Evolutionary conservation across 2,113 vertebrate genomes (phyloP), one percentile per base, ranked within the genome.

Genomic region (Clinocottus analis): DNA sequence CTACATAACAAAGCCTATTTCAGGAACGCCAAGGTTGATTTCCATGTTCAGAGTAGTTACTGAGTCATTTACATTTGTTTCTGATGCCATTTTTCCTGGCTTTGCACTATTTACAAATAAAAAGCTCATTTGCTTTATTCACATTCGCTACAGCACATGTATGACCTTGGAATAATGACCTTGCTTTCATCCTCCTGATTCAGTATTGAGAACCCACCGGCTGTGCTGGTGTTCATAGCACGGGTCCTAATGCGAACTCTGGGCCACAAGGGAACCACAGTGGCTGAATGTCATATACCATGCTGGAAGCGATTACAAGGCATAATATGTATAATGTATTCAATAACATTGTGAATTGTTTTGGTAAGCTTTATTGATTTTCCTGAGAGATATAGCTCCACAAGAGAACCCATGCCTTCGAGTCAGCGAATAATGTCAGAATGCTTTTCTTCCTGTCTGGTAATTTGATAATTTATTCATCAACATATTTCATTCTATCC

Each of bases 1-100:
- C 78, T 49, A 63, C 74, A 86, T 61, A 87, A 85, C 74, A 37
- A 83, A 66, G 55, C 59, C 86, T 83, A 77, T 90, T 89, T 84
- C 75, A 55, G 61, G 70, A 83, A 73, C 19, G 29, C 74, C 76
- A 84, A 79, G 81, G 66, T 89, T 90, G 53, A 89, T 90, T 87
- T 90, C 69, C 83, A 85, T 74, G 33, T 84, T 85, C 51, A 2
- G 59, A 72, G 77, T 86, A 90, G 91, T 90, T 80, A 85, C 66
- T 8, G 59, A 75, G 66, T 58, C 61, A 78, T 84, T 60, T 37
- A 59, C 43, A 10, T 66, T 78, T 65, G 75, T 72, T 69, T 79
- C 65, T 77, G 56, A 76, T 53, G 74, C 60, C 51, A 47, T 23
- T 29, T 41, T 14, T 31, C 68, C 53, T 43, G 51, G 63, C 69